These are phyloP conservation scores for Pogonomyrmex barbatus DNA, from an alignment of 1,140 invertebrate genomes.

Conservation along the genomic window DNA sequence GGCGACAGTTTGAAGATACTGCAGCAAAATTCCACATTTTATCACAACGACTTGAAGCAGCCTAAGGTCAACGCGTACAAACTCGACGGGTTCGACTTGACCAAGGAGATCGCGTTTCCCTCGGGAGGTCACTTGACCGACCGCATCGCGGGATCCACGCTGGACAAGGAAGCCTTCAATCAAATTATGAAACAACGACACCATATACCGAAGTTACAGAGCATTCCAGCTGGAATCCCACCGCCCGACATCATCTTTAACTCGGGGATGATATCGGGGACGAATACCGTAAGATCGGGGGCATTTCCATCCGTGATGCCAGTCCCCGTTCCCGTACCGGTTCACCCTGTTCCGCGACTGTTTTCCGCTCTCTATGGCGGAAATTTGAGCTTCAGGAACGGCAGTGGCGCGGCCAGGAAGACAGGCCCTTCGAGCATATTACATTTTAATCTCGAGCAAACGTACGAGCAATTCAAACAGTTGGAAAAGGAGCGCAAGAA, in stretches of 20 bases:
- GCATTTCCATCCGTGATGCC: constrained; percentile 81
- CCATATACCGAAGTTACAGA: constrained; percentile 71
- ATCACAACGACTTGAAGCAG: constrained; percentile 79
- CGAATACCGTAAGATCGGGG: constrained; percentile 60
- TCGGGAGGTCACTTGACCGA: constrained; percentile 72
- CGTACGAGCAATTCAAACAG: constrained; percentile 93
- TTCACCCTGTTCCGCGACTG: constrained; percentile 75
- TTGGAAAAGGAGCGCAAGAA: constrained; percentile 94
- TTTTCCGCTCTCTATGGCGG: constrained; percentile 79
- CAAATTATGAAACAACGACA: constrained; percentile 80
- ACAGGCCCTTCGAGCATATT: constrained; percentile 89
- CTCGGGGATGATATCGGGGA: constrained; percentile 77
- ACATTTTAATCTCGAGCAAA: constrained; percentile 92
- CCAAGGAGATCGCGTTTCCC: constrained; percentile 76
- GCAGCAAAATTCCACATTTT: constrained; percentile 74
- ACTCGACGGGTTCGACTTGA: constrained; percentile 79
- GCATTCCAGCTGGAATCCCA: constrained; percentile 66
- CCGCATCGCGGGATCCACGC: constrained; percentile 68
- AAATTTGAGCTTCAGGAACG: constrained; percentile 77
- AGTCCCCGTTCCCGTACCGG: constrained; percentile 78
- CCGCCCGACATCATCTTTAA: constrained; percentile 81
- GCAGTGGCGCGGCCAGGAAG: constrained; percentile 79
- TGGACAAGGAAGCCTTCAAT: constrained; percentile 81
- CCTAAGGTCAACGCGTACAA: constrained; percentile 77
- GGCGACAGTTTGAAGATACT: constrained; percentile 77